Evolutionary conservation across 30 jellyfish, hydroid and myxozoan genomes (phyloP), one percentile per base, ranked within the genome.

Genomic region (Phacellophora camtschatica): DNA sequence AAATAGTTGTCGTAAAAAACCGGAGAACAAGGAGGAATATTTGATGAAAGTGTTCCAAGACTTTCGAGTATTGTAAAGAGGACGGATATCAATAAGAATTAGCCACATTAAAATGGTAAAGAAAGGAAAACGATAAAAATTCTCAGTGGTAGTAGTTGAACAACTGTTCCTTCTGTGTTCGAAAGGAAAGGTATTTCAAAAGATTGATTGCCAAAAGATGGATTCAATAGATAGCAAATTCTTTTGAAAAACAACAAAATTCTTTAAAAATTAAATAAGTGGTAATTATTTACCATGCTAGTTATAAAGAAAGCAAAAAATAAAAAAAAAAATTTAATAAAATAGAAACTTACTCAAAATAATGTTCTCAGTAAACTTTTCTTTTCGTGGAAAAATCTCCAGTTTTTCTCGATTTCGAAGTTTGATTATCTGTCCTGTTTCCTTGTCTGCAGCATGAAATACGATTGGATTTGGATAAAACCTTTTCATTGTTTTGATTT

Each of bases 381-480:
- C 19, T 32, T 34, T 65, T 20, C 56, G 68, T 39, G 72, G 82
- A 23, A 49, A 39, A 33, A 80, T 28, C 31, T 37, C 58, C 6
- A 80, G 66, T 16, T 49, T 63, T 0, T 80, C 76, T 20, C 91
- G 66, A 1, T 71, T 84, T 19, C 68, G 80, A 45, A 80, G 48
- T 9, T 30, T 50, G 19, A 65, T 30, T 3, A n/a, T n/a, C 49
- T 50, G 25, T 7, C 65, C 70, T 5, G 71, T 63, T 2, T 32
- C 48, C 43, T 80, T 80, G n/a, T 65, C 57, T 12, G 43, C 25
- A 5, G 84, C 91, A 9, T 48, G 27, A 19, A 80, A 16, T 2
- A 64, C 18, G 31, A 80, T 45, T 6, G 91, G 91, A 35, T 80
- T 63, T 19, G 91, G 91, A 33, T 48, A 80, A 41, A 63, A 80